Conservation (phyloP, 2,888 invertebrate genomes). For the Philonicus albiceps region DNA sequence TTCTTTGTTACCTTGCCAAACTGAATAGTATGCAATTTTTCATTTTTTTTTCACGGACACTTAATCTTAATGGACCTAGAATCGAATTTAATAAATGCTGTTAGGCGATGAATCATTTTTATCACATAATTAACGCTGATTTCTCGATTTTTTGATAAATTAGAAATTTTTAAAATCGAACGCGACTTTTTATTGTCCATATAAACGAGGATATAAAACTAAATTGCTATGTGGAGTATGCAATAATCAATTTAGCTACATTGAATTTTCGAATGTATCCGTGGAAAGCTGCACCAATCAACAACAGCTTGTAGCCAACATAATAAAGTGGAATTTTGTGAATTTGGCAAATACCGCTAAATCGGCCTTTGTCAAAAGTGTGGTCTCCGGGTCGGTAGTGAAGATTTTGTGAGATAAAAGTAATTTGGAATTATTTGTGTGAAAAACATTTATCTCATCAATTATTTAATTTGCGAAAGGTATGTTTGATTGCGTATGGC, state of each 20-base stretch:
- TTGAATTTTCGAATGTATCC: neutral
- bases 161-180: neutral
- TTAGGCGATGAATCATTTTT: neutral
- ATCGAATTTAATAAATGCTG: neutral
- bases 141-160: neutral
- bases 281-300: neutral
- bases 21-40: no score
- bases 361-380: conserved; percentile 46
- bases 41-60: neutral
- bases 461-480: neutral
- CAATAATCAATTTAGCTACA: neutral
- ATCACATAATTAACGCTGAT: neutral
- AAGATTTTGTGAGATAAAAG: conserved; percentile 14
- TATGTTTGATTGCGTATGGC: neutral
- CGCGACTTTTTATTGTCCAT: neutral
- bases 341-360: conserved; percentile 42
- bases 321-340: neutral
- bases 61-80: neutral
- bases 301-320: neutral
- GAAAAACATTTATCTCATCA: neutral
- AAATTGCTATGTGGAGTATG: neutral
- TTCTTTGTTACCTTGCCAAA: no score
- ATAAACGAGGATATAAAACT: neutral
- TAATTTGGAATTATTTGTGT: neutral
- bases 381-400: conserved; percentile 41